Evolutionary conservation across 2,113 vertebrate species (phyloP).

Genomic region (Anolis carolinensis): DNA sequence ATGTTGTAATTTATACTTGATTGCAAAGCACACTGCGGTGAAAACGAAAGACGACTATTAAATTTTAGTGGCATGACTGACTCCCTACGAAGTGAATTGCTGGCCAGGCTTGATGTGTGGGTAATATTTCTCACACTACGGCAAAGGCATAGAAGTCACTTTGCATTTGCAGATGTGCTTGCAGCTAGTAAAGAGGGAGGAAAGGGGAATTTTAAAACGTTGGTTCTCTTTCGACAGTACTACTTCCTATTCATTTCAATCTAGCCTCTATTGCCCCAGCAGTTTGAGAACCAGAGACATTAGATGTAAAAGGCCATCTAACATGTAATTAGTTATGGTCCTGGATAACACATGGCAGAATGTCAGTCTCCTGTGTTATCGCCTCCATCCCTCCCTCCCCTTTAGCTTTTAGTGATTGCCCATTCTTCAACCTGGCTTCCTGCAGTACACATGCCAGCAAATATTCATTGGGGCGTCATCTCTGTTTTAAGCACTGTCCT

Average conservation of each 20-base stretch:
- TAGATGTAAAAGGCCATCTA: constrained; percentile 68
- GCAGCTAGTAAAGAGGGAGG: constrained; percentile 70
- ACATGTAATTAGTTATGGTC: constrained; percentile 56
- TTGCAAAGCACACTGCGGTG: constrained; percentile 64
- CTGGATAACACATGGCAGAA: constrained; percentile 41
- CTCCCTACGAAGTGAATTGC: constrained; percentile 56
- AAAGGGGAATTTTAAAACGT: constrained; percentile 45
- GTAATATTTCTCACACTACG: constrained; percentile 48
- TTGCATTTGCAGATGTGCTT: constrained; percentile 67
- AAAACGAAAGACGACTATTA: constrained; percentile 79
- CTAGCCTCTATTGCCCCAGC: neutral
- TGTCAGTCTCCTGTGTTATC: constrained; percentile 39
- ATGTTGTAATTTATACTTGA: constrained; percentile 75
- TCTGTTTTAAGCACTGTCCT: constrained; percentile 74
- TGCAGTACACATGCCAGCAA: constrained; percentile 66
- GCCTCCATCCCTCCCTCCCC: neutral
- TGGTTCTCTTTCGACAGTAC: neutral
- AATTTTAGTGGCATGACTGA: constrained; percentile 76
- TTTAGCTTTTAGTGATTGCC: constrained; percentile 56
- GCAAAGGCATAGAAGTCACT: constrained; percentile 56
- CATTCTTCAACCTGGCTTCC: constrained; percentile 63
- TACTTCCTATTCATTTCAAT: neutral
- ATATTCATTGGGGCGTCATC: constrained; percentile 78
- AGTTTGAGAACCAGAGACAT: constrained; percentile 6
- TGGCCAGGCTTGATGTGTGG: constrained; percentile 62